Base-by-base conservation (phyloP, 2,113 vertebrate genomes). In the Tamias sibiricus region DNA sequence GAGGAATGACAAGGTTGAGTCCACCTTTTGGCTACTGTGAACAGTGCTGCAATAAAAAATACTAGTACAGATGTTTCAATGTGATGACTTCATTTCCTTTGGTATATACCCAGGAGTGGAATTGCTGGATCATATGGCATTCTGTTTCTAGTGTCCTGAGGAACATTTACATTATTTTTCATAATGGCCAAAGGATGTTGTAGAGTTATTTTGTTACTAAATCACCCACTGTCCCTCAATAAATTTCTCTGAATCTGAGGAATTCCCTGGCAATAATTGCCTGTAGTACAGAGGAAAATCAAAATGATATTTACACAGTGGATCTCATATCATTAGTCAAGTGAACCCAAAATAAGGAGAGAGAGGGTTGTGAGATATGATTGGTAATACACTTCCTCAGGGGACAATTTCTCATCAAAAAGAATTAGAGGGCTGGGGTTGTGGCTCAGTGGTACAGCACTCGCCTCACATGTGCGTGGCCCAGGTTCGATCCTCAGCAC, bases 301-400 rank as follows among this genome's bases (percentile, higher is more conserved):
- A 47, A 68, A 91, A 95, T 20, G 30, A 52, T 42, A 87, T 28
- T 54, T 26, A 24, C 30, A 32, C 8, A 69, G 35, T 90, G 57
- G 16, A 77, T 71, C 42, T 87, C 30, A 13, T 71, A 64, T 37
- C 35, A 68, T 40, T 95, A 17, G 42, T 79, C 37, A 83, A 74
- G 52, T 32, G 40, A 83, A 95, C 44, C 30, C 35, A 92, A 97
- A 96, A 75, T 81, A 75, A 88, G 32, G 28, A 88, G 19, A 90
- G 1, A 57, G 2, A 57, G 19, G 37, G 37, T 88, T 92, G 93
- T 57, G 62, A 83, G 42, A 80, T 24, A 35, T 62, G 37, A 94
- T 62, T 44, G 20, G 59, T 80, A 79, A 35, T 40, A 10, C 76
- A 20, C 7, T 87, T 64, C 42, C 42, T 76, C 5, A 52, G 64